phyloP scores from a whole-genome alignment of 2,888 invertebrate species.

The Andrena praecox region DNA sequence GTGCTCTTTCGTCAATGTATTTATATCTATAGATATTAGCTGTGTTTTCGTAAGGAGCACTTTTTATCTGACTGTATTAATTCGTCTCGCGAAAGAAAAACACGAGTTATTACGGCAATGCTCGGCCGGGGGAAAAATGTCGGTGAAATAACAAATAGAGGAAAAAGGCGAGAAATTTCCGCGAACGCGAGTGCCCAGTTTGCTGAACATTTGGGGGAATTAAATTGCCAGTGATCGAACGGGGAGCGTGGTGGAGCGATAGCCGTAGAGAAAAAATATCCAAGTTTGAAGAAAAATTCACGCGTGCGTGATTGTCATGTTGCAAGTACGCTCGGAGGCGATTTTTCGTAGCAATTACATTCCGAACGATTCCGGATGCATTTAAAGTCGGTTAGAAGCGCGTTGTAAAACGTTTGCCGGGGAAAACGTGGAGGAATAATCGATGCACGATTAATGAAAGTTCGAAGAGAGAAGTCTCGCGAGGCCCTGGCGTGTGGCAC shows the following conservation, averaged over 20 bases:
- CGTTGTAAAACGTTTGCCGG: conserved; percentile 10
- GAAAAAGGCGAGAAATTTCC: conserved; percentile 5
- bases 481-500: conserved; percentile 47
- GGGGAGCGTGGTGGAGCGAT: conserved; percentile 40
- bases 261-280: conserved; percentile 35
- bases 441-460: conserved; percentile 61
- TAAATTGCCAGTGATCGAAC: conserved; percentile 20
- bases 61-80: conserved; percentile 33
- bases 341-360: conserved; percentile 35
- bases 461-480: conserved; percentile 48
- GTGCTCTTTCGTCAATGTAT: conserved; percentile 36
- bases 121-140: neutral
- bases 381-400: neutral
- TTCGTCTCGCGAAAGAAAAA: conserved; percentile 7
- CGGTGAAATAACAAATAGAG: conserved; percentile 19
- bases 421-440: conserved; percentile 43
- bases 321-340: neutral
- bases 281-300: conserved; percentile 27
- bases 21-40: conserved; percentile 41
- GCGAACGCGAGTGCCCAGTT: neutral
- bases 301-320: conserved; percentile 40
- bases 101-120: conserved; percentile 21
- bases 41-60: conserved; percentile 31
- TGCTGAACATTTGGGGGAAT: neutral
- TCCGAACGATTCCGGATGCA: conserved; percentile 36